Evolutionary conservation across 92 coral and sea anemone species (phyloP).

Genomic region (Ricordea florida): DNA sequence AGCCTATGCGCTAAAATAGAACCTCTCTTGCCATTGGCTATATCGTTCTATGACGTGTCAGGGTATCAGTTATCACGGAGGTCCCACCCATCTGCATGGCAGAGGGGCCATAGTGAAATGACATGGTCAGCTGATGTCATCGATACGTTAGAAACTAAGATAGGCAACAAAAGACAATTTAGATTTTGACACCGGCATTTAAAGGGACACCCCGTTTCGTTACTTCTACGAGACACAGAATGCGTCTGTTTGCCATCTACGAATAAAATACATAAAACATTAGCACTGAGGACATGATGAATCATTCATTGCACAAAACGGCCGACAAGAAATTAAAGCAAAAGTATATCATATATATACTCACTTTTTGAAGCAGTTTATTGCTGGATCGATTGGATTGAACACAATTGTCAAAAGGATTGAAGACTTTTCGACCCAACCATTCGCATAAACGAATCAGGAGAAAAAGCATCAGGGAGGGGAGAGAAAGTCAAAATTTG

Average conservation of each 20-base stretch:
- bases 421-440: neutral
- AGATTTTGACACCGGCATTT: slow-evolving; percentile 25
- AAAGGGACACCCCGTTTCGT: slow-evolving; percentile 29
- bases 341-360: neutral
- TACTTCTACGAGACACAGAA: slow-evolving; percentile 20
- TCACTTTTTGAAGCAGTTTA: slow-evolving; percentile 3
- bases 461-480: neutral
- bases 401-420: neutral
- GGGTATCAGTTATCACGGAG: too few relatives aligned
- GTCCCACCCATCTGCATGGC: too few relatives aligned
- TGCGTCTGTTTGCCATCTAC: slow-evolving; percentile 44
- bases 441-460: slow-evolving; percentile 1
- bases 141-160: too few relatives aligned
- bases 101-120: too few relatives aligned
- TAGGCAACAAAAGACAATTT: too few relatives aligned
- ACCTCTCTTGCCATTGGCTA: too few relatives aligned
- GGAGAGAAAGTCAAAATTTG: slow-evolving; percentile 22
- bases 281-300: neutral
- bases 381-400: neutral
- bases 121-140: too few relatives aligned
- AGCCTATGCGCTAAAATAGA: too few relatives aligned
- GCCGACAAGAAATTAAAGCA: slow-evolving; percentile 2
- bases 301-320: slow-evolving; percentile 14
- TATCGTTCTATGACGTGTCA: too few relatives aligned
- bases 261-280: slow-evolving; percentile 18